Percentiles rank a stretch among this genome's conserved stretches.
Evolutionary conservation across 2,888 invertebrate genomes (phyloP).

Genomic region (Caenorhabditis doughertyi): DNA sequence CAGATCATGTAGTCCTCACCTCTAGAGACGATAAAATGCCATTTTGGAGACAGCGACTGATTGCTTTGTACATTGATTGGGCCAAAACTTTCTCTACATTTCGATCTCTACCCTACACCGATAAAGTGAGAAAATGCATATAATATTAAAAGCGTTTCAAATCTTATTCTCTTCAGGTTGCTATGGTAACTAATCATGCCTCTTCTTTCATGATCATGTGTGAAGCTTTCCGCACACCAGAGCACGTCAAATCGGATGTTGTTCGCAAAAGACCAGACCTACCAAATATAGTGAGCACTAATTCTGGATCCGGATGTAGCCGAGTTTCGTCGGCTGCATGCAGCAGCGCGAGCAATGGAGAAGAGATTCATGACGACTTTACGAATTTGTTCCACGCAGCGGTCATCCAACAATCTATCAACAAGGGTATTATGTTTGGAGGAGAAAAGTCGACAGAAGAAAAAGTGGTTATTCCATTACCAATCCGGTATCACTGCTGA

Average conservation of each 20-base stretch:
- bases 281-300: conserved; percentile 31
- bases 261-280: conserved; percentile 48
- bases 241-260: conserved; percentile 71
- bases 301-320: conserved; percentile 60
- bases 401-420: conserved; percentile 54
- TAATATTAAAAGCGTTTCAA: too few relatives aligned
- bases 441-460: background rate
- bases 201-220: conserved; percentile 82
- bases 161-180: conserved; percentile 70
- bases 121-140: conserved; percentile 75
- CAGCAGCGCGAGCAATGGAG: conserved; percentile 27
- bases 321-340: conserved; percentile 49
- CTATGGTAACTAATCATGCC: conserved; percentile 82
- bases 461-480: background rate
- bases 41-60: conserved; percentile 81
- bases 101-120: conserved; percentile 80
- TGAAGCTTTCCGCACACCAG: conserved; percentile 82
- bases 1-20: conserved; percentile 77
- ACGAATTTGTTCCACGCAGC: conserved; percentile 24
- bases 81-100: conserved; percentile 81
- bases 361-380: conserved; percentile 32
- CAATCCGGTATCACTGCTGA: background rate
- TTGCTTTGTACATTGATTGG: conserved; percentile 82
- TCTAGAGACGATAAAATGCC: conserved; percentile 78
- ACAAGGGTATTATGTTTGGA: conserved; percentile 55